Evolutionary conservation across 2,888 invertebrate species (phyloP), one percentile per base, ranked within the genome.

Genomic region (Malthinus seriepunctatus): DNA sequence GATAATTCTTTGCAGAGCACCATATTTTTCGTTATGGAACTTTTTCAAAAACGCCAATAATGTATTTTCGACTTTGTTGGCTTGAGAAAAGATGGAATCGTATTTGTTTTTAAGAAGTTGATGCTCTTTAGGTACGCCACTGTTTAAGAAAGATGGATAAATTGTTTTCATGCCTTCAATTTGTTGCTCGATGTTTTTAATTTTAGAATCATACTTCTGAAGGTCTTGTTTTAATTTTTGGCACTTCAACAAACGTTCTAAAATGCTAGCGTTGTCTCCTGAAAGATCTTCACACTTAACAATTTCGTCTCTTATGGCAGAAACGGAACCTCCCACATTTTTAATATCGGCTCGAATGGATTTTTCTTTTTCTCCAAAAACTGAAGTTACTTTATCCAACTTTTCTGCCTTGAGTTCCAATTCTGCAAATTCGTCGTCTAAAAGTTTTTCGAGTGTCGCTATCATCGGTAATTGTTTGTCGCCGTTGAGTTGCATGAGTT

Each of bases 231-330:
- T 89, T 14, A 93, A 79, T 5, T 83, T 82, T 72, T 90, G 88
- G 66, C 93, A 90, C 62, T 85, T 87, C 60, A 89, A 84, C 1
- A 95, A 81, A 53, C 95, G 86, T 65, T 88, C 87, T 52, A 94
- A 82, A 56, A 96, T 89, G 73, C 92, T 91, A 1, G 85, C 83
- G 70, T 94, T 93, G 67, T 92, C 91, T 0, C 96, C 95, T 2
- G 91, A 90, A 79, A 93, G 84, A 71, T 94, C 94, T 73, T 95
- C 95, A 73, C 93, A 94, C 76, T 91, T 90, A 38, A 92, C 89
- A n/a, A 94, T 86, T 38, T 88, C 87, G 72, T 94, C 93, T 11
- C 93, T 86, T 12, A 93, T 82, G 73, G 85, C 86, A 10, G 88
- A 86, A 0, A 94, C 83, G 60, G 82, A 82, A 60, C 89, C 90